phyloP scores from a whole-genome alignment of 2,888 invertebrate genomes.

The Crioceris asparagi region DNA sequence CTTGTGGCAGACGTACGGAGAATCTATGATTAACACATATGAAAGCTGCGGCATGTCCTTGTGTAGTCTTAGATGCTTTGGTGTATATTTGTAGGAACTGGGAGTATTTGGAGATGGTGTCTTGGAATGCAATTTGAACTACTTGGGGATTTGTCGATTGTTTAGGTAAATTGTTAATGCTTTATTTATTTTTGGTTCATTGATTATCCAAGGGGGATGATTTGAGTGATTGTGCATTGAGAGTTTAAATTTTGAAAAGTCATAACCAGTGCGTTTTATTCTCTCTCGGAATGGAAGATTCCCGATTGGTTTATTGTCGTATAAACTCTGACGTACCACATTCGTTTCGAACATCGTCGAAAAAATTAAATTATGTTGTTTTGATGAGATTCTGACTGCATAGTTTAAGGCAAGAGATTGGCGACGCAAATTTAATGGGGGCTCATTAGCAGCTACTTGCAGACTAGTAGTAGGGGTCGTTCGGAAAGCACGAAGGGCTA shows the following conservation, averaged over 20 bases:
- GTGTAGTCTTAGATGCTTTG: conserved; percentile 1
- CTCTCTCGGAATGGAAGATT: not conserved
- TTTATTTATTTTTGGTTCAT: not conserved
- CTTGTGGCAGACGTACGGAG: not conserved
- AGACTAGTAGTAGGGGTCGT: conserved; percentile 4
- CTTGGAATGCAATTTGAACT: no score
- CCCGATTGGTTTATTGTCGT: not conserved
- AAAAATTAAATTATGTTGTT: conserved; percentile 3
- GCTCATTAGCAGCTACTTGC: conserved; percentile 1
- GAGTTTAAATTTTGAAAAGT: not conserved
- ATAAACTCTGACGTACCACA: no score
- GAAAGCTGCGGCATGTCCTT: not conserved
- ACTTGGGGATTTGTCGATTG: no score
- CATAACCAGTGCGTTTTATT: not conserved
- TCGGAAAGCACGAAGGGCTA: conserved; percentile 2
- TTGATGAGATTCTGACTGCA: conserved; percentile 1
- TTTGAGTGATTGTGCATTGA: not conserved
- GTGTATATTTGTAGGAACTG: not conserved
- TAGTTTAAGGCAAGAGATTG: conserved; percentile 1
- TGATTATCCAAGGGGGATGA: not conserved
- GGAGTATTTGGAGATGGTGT: no score
- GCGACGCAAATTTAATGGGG: conserved; percentile 3
- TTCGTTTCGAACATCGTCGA: no score
- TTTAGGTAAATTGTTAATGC: not conserved
- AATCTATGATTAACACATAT: not conserved